Base-by-base conservation (phyloP, 1,140 invertebrate genomes). In the Colletes latitarsis region DNA sequence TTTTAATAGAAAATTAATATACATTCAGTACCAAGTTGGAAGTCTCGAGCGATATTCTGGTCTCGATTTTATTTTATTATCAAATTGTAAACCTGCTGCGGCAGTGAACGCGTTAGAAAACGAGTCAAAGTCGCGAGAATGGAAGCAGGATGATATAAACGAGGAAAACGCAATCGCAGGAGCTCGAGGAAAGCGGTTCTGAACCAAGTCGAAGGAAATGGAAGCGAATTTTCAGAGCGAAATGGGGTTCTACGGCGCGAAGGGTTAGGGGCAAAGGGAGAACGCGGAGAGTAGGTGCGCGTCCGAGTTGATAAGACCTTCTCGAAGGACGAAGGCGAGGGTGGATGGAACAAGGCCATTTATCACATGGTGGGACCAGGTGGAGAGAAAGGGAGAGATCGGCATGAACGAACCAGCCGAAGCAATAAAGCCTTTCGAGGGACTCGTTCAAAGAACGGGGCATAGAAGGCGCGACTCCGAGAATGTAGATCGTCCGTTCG, bases 231-330 rank as follows among this genome's bases (percentile, higher is more conserved):
- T 82, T 64, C 77, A 69, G 39, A 69, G 55, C 8, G 58, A 81
- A 64, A 69, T 64, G 66, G 58, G 67, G 60, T 70, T 71, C 43
- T 53, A 30, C 17, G 43, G 39, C 17, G n/a, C 66, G 53, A 77
- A 57, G 53, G 49, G 30, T 84, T 67, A 78, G 66, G 77, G 79
- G 64, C 66, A 43, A 77, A 57, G 67, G 82, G 77, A 67, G 73
- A 62, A 53, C 74, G 83, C 77, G 71, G 63, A 85, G 76, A 81
- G 82, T 81, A 75, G 62, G 30, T 74, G 78, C 87, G 83, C 77
- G 85, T 86, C 84, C 87, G 82, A 90, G 86, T 90, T 91, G 91
- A 91, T 91, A 90, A 91, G 89, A 86, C 86, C 87, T 90, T 83
- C 77, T 82, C 71, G 83, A 77, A 88, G 84, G 82, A 84, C 81